These are phyloP conservation scores for Danio jaintianensis DNA, from an alignment of 2,797 vertebrate species.

Conservation along the genomic window DNA sequence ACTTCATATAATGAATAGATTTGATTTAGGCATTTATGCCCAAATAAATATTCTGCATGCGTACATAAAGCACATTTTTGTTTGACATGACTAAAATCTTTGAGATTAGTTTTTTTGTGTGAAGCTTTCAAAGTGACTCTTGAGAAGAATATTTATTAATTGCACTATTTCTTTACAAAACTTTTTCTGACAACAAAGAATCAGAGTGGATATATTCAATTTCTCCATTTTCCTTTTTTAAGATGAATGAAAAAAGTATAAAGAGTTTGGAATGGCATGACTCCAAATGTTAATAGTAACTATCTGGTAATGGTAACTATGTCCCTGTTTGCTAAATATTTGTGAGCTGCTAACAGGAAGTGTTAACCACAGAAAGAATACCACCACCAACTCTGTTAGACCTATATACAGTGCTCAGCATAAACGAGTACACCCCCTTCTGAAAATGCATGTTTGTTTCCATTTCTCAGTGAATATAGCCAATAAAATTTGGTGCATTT, in stretches of 20 bases:
- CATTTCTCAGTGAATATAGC: too few species aligned
- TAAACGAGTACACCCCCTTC: too few species aligned
- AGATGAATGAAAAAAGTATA: background rate
- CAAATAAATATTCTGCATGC: background rate
- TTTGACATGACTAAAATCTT: background rate
- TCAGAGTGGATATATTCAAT: too few species aligned
- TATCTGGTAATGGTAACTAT: background rate
- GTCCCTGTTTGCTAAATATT: background rate
- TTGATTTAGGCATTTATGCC: background rate
- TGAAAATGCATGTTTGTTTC: too few species aligned
- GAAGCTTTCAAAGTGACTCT: background rate
- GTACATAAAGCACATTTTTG: background rate
- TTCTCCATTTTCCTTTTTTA: background rate
- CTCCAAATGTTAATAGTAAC: too few species aligned
- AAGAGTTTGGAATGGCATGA: background rate
- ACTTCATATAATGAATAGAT: background rate
- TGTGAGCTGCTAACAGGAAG: constrained; percentile 2
- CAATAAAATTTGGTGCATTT: too few species aligned
- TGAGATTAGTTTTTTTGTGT: constrained; percentile 3
- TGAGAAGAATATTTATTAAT: background rate
- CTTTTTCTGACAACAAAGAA: too few species aligned
- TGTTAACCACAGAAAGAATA: background rate
- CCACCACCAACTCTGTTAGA: background rate
- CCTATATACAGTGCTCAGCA: background rate
- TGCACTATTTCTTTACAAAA: too few species aligned